Base-by-base conservation (phyloP, 2,113 vertebrate species). In the Burhinus bistriatus region DNA sequence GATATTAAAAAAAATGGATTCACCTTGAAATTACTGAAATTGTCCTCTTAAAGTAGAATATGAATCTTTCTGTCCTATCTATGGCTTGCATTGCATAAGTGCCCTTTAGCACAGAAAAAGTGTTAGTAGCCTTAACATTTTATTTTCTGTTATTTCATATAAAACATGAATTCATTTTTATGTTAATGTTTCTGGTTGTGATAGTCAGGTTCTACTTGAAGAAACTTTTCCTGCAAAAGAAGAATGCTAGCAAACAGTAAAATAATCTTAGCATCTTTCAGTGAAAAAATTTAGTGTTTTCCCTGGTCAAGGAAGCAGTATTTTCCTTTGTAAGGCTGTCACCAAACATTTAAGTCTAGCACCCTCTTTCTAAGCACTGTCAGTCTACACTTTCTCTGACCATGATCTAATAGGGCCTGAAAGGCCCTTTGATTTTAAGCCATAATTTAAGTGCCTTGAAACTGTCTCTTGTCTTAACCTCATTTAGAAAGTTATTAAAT, bases 361-460 rank as follows among this genome's bases (percentile, higher is more conserved):
- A 44, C 4, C 7, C 11, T 69, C 40, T 77, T 16, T 83, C 40
- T 70, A 70, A 70, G 34, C 59, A 80, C 44, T 29, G 14, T 45
- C 59, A 75, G n/a, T 5, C 82, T 45, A 40, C 4, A 54, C 15
- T 26, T 90, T 36, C 44, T 80, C 36, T 49, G 16, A 76, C 7
- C 45, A 19, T 42, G 38, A 64, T 19, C 62, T 64, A 82, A 84
- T 20, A 7, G 2, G 6, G 14, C 7, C 32, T 55, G 9, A 84
- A 83, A 75, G 15, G 29, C 34, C 34, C 73, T 58, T 47, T 61
- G 2, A 59, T 64, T 81, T 86, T 22, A 90, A 88, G 7, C 15
- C 36, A 29, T n/a, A 83, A 62, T 62, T 88, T 42, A 59, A 83
- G 44, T 54, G n/a, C 23, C n/a, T 84, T 81, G 26, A 95, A 94